Base-by-base conservation (phyloP, 2,888 invertebrate genomes). In the Nomada goodeniana region DNA sequence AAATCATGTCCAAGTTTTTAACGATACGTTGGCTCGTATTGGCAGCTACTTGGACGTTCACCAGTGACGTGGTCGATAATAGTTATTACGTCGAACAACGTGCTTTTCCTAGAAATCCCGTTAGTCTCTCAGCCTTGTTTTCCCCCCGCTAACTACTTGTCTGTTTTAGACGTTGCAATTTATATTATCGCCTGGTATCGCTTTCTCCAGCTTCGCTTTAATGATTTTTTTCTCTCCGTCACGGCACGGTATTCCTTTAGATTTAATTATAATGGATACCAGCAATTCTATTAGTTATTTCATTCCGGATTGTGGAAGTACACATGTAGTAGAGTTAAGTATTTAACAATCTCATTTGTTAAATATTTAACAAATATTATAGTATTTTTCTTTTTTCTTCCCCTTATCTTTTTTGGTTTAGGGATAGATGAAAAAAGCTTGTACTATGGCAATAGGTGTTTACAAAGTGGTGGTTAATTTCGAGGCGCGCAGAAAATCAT, bases 1-100 rank as follows among this genome's bases (percentile, higher is more conserved):
- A 69, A 83, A 59, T 55, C 70, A 64, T 80, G 77, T 74, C 69
- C 53, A 78, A 55, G 67, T 71, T 59, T 74, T 67, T 73, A 75
- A 83, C 76, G 78, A 82, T 20, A 55, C 59, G 11, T n/a, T 73
- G 55, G 59, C 26, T 52, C 60, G 74, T 79, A 82, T 82, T 81
- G 80, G 63, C 84, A 84, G 84, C 64, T 75, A 64, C 50, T 86
- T 87, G 87, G 84, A 82, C 44, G 42, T 20, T 53, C 68, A 86
- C 82, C 87, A 67, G 72, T 70, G 81, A 75, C 83, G 50, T 53
- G 59, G 23, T 42, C 55, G 75, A 71, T 73, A 72, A 74, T 80
- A 81, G 83, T 86, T 86, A 84, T 86, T 86, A 86, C 86, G 74
- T 80, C 76, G 73, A 76, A 83, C 83, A 85, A 85, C 67, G 63